Percentiles rank a stretch among this genome's conserved stretches.
Evolutionary conservation across 2,797 vertebrate genomes (phyloP).

Genomic region (Gambusia yucatana): DNA sequence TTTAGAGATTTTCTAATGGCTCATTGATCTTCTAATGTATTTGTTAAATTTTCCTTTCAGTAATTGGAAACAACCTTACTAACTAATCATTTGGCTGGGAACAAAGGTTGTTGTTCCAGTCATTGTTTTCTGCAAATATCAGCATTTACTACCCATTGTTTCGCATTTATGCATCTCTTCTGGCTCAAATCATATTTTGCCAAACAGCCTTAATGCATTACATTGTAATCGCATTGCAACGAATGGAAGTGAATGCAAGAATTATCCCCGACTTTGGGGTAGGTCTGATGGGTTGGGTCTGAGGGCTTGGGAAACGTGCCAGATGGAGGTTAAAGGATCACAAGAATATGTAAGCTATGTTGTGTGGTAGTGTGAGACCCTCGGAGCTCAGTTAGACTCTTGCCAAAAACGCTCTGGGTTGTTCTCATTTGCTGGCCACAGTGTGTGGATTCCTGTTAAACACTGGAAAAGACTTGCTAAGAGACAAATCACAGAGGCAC

Average conservation of each 20-base stretch:
- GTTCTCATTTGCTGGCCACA: conserved; percentile 58
- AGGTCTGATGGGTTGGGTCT: conserved; percentile 57
- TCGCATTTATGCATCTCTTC: conserved; percentile 13
- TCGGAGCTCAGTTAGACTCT: conserved; percentile 40
- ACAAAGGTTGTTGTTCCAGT: not conserved
- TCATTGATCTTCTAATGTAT: not conserved
- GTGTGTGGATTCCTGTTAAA: conserved; percentile 52
- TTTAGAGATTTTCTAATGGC: not conserved
- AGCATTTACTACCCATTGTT: conserved; percentile 1
- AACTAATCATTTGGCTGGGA: not conserved
- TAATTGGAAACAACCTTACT: not conserved
- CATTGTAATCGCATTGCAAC: conserved; percentile 9
- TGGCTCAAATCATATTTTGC: conserved; percentile 16
- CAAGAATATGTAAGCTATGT: conserved; percentile 59
- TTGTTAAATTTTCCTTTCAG: not conserved
- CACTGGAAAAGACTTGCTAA: conserved; percentile 58
- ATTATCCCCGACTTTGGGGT: conserved; percentile 35
- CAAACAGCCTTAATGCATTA: conserved; percentile 6
- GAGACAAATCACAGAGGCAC: conserved; percentile 56
- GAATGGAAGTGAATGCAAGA: conserved; percentile 13
- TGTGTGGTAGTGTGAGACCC: conserved; percentile 63
- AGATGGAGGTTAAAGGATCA: conserved; percentile 50
- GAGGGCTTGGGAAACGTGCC: conserved; percentile 36
- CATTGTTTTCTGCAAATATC: not conserved
- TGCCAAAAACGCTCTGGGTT: conserved; percentile 66